A percentile compares a stretch with the other conserved stretches of the same genome.
Evolutionary conservation across 2,113 vertebrate genomes (phyloP).

Genomic region (Bubo scandiacus): DNA sequence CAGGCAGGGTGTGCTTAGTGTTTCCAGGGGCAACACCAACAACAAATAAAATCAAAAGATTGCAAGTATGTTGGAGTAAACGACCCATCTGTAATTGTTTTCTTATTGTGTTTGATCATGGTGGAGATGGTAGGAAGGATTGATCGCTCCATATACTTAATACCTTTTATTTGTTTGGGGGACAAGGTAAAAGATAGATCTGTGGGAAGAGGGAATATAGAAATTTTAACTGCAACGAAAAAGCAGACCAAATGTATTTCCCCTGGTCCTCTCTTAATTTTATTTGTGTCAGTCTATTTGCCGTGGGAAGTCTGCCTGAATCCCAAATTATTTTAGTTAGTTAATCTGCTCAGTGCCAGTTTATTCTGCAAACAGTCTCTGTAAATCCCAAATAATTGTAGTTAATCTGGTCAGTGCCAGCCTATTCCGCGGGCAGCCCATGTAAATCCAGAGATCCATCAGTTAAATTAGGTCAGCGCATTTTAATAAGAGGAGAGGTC

Average conservation of each 20-base stretch:
- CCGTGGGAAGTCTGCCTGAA: slow-evolving; percentile 11
- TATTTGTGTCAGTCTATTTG: slow-evolving; percentile 25
- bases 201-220: neutral
- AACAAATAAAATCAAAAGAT: neutral
- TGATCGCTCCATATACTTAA: neutral
- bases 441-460: neutral
- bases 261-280: neutral
- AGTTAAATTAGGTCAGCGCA: neutral
- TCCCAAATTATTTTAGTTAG: slow-evolving; percentile 2
- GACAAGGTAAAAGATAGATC: neutral
- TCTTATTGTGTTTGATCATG: neutral
- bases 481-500: neutral
- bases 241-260: neutral
- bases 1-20: slow-evolving; percentile 27
- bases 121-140: neutral
- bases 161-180: neutral
- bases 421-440: neutral
- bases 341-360: neutral
- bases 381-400: neutral
- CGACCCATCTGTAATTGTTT: neutral
- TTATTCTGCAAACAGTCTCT: neutral
- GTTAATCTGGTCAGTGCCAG: neutral
- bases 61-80: neutral
- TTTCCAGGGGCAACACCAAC: slow-evolving; percentile 43
- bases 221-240: neutral